A percentile compares a stretch with the other conserved stretches of the same genome.
These are phyloP conservation scores for Scrobipalpa atriplicella DNA, from an alignment of 2,888 invertebrate genomes.

Conservation along the genomic window DNA sequence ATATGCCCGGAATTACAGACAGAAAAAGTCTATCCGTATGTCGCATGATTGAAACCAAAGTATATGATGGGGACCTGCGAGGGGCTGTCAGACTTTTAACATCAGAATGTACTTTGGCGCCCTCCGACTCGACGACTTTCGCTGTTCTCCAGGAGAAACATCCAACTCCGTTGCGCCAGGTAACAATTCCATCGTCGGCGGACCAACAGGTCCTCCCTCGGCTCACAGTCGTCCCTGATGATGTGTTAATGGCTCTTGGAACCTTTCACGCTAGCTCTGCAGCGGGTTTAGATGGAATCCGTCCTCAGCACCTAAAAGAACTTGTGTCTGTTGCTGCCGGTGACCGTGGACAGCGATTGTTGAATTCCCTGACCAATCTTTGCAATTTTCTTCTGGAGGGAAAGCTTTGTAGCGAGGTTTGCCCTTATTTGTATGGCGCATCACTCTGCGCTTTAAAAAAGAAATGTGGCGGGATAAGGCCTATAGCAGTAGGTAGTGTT, in stretches of 20 bases:
- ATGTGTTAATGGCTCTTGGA: not conserved
- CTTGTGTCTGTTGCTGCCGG: not conserved
- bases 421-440: not conserved
- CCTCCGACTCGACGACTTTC: not conserved
- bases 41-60: not conserved
- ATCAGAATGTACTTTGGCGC: not conserved
- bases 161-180: not conserved
- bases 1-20: not conserved
- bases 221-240: not conserved
- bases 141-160: not conserved
- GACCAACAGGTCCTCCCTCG: not conserved
- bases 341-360: not conserved
- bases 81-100: not conserved
- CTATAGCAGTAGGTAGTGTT: not conserved
- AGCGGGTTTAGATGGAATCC: not conserved
- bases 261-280: not conserved
- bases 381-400: conserved; percentile 2
- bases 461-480: not conserved
- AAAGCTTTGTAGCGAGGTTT: not conserved
- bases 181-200: not conserved
- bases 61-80: not conserved
- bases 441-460: not conserved
- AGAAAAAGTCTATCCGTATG: not conserved
- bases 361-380: not conserved
- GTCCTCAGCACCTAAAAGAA: not conserved